Conservation (phyloP, 2,113 vertebrate genomes). For the Notothenia coriiceps region DNA sequence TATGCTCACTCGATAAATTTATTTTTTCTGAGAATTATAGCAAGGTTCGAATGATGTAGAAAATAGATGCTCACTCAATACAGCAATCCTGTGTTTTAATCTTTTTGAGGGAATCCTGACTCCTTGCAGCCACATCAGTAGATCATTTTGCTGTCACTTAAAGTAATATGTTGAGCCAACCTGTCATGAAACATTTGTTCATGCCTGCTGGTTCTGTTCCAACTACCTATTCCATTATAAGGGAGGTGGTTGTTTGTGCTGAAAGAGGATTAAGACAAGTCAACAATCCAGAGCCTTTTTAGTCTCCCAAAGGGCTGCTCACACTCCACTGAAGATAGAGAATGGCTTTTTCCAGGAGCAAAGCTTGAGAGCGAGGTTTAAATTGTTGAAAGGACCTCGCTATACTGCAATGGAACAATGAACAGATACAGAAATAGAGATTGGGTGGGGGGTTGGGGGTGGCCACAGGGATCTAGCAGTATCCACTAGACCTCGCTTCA, state of each 20-base stretch:
- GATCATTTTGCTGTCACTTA: constrained; percentile 34
- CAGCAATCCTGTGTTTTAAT: constrained; percentile 10
- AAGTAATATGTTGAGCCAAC: constrained; percentile 1
- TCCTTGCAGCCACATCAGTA: not conserved
- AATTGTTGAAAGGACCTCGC: constrained; percentile 66
- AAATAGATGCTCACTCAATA: constrained; percentile 15
- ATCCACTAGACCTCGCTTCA: constrained; percentile 26
- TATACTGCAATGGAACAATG: constrained; percentile 62
- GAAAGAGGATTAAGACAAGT: constrained; percentile 77
- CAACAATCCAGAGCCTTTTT: constrained; percentile 77
- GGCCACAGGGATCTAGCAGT: constrained; percentile 32
- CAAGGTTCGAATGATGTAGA: constrained; percentile 4
- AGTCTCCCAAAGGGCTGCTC: constrained; percentile 63
- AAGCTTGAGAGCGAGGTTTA: constrained; percentile 62
- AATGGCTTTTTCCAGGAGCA: constrained; percentile 57
- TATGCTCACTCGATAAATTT: constrained; percentile 17
- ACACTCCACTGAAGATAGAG: constrained; percentile 63
- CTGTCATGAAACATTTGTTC: constrained; percentile 44
- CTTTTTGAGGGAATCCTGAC: constrained; percentile 8
- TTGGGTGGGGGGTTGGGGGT: not conserved
- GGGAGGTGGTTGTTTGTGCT: constrained; percentile 66
- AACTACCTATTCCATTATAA: constrained; percentile 63
- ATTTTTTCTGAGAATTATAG: not conserved
- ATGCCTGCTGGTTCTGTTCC: constrained; percentile 53
- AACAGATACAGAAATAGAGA: constrained; percentile 60